Base-by-base conservation (phyloP, 1,140 invertebrate genomes). In the Thaumatotibia leucotreta region DNA sequence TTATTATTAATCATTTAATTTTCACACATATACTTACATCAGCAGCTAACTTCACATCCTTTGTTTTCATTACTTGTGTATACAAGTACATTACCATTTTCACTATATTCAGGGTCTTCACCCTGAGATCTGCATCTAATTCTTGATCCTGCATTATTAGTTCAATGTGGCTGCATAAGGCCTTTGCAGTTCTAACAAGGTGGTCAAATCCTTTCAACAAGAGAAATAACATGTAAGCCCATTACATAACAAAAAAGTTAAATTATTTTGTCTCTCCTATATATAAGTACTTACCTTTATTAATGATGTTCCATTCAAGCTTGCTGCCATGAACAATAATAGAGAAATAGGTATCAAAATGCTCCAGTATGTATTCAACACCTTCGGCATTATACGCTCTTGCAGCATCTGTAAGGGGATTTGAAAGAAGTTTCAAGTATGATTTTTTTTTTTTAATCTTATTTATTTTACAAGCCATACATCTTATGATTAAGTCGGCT, bases 271-370 rank as follows among this genome's bases (percentile, higher is more conserved):
- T n/a, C n/a, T n/a, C n/a, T n/a, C n/a, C n/a, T n/a, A n/a, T n/a
- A n/a, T n/a, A n/a, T n/a, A n/a, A n/a, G n/a, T n/a, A n/a, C n/a
- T n/a, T 89, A 92, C 92, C 93, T 91, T 92, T 94, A 69, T 89
- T 88, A 66, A 93, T 85, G 8, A 92, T 32, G 50, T 88, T 76
- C 84, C 91, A 84, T 70, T 93, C 92, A 4, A 93, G 64, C 80
- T 94, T 93, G 64, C 82, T 91, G 11, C 92, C 92, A 82, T 94
- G 93, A 22, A 93, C 75, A 50, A 94, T 73, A 14, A 94, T 83
- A 0, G 94, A 95, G 71, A 94, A 94, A 72, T 94, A 95, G 6
- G 92, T 92, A 70, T 95, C 95, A 89, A 97, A 97, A 77, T 95
- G 92, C 65, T 96, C 93, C 10, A 96, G 86, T 63, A 97, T 94